These are phyloP conservation scores for Calyptommatus sinebrachiatus DNA, from an alignment of 2,113 vertebrate species.

Conservation along the genomic window DNA sequence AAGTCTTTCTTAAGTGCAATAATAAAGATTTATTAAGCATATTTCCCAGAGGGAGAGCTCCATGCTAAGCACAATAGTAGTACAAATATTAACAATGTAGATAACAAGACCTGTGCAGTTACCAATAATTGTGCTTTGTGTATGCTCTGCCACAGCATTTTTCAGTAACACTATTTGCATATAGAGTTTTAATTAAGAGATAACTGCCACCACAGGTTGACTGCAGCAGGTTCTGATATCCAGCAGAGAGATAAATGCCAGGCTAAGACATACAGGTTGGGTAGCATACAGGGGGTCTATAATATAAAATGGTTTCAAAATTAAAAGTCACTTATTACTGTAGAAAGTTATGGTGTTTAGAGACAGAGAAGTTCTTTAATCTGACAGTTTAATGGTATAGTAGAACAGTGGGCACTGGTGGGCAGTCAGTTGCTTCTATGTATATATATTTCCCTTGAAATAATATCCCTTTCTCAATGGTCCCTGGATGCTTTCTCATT, in stretches of 20 bases:
- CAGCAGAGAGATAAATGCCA: conserved; percentile 73
- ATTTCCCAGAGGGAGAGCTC: conserved; percentile 53
- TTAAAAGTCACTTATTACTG: conserved; percentile 58
- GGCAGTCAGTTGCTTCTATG: too few relatives aligned
- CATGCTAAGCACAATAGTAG: conserved; percentile 27
- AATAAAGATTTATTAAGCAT: conserved; percentile 34
- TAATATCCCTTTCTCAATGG: too few relatives aligned
- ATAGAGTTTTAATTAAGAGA: conserved; percentile 81
- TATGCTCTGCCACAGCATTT: conserved; percentile 49
- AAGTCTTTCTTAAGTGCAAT: conserved; percentile 30
- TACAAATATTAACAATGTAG: conserved; percentile 50
- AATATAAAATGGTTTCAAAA: conserved; percentile 66
- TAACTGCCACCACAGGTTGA: conserved; percentile 78
- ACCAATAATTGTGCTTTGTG: conserved; percentile 61
- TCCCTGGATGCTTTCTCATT: too few relatives aligned
- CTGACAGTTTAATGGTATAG: background rate
- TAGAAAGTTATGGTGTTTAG: conserved; percentile 28
- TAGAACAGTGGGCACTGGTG: background rate
- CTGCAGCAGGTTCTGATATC: conserved; percentile 71
- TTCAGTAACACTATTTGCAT: conserved; percentile 66
- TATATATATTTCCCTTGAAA: too few relatives aligned
- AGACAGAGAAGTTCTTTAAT: conserved; percentile 20
- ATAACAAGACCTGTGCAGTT: conserved; percentile 52
- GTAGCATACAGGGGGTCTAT: conserved; percentile 61
- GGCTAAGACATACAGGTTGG: conserved; percentile 70